phyloP scores from a whole-genome alignment of 2,888 invertebrate species.

The Pristionchus maxplancki region DNA sequence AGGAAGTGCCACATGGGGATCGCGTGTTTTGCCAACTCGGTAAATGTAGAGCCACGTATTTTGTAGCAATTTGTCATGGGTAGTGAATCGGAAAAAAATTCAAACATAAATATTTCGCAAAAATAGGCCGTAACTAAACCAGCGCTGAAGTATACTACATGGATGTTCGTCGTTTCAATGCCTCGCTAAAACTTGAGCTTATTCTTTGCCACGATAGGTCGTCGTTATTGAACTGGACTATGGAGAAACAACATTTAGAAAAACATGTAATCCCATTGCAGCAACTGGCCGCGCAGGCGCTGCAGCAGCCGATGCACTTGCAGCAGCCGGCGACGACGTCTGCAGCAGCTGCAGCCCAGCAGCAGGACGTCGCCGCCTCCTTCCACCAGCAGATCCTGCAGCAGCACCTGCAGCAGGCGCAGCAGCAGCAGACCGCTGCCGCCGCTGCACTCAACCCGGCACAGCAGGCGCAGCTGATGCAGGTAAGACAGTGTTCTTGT shows the following conservation, averaged over 20 bases:
- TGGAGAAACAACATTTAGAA: too few relatives aligned
- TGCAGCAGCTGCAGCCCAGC: not conserved
- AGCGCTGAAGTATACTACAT: too few relatives aligned
- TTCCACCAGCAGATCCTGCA: constrained; percentile 11
- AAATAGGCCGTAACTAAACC: too few relatives aligned
- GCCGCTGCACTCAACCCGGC: not conserved
- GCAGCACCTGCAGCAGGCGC: not conserved
- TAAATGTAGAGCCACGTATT: not conserved
- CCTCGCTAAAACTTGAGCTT: too few relatives aligned
- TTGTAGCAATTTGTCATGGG: not conserved
- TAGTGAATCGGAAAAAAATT: not conserved
- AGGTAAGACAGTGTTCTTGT: not conserved
- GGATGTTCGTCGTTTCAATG: too few relatives aligned
- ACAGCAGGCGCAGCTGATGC: not conserved
- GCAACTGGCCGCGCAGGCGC: constrained; percentile 11
- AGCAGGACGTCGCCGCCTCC: not conserved
- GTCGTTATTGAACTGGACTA: too few relatives aligned
- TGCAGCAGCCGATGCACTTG: constrained; percentile 40
- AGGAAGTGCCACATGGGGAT: not conserved
- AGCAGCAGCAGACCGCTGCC: not conserved
- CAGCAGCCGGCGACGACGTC: not conserved
- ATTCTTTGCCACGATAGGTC: too few relatives aligned
- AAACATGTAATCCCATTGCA: too few relatives aligned
- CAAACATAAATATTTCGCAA: too few relatives aligned
- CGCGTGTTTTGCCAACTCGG: not conserved